These are phyloP conservation scores for Thunnus thynnus DNA, from an alignment of 2,113 vertebrate species.

Conservation along the genomic window DNA sequence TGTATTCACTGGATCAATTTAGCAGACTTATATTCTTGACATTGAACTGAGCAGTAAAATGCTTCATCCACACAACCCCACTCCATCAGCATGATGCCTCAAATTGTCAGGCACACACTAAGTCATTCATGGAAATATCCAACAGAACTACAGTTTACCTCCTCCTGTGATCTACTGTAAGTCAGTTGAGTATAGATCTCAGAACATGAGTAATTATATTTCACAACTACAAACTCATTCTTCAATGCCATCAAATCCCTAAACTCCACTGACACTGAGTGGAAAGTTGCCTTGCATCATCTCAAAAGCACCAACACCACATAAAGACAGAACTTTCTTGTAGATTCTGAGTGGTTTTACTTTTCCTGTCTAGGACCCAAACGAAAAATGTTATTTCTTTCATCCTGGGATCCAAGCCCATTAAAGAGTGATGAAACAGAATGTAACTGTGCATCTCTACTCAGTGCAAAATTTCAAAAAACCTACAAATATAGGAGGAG, in stretches of 20 bases:
- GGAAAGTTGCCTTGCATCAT: constrained; percentile 39
- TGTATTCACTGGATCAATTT: constrained; percentile 19
- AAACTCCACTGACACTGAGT: constrained; percentile 6
- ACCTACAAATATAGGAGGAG: constrained; percentile 2
- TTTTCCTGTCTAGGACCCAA: constrained; percentile 34
- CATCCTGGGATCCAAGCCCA: constrained; percentile 48
- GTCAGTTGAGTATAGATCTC: not conserved
- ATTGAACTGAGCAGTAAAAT: constrained; percentile 17
- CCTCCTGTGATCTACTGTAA: not conserved
- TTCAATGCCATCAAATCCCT: not conserved
- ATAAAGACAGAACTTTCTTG: constrained; percentile 12
- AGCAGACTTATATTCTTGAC: constrained; percentile 15
- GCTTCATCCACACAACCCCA: not conserved
- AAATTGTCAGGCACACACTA: constrained; percentile 4
- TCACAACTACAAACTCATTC: not conserved
- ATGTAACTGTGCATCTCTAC: constrained; percentile 48
- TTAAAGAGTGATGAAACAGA: constrained; percentile 77
- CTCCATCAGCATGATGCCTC: constrained; percentile 6
- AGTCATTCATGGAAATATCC: constrained; percentile 5
- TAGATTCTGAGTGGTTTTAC: constrained; percentile 29
- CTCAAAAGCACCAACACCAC: constrained; percentile 17
- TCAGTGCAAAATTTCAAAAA: constrained; percentile 43
- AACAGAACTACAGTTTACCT: constrained; percentile 1
- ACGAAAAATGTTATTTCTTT: constrained; percentile 60
- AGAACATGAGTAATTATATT: constrained; percentile 6